phyloP scores from a whole-genome alignment of 2,113 vertebrate species.

The Urocolius indicus region DNA sequence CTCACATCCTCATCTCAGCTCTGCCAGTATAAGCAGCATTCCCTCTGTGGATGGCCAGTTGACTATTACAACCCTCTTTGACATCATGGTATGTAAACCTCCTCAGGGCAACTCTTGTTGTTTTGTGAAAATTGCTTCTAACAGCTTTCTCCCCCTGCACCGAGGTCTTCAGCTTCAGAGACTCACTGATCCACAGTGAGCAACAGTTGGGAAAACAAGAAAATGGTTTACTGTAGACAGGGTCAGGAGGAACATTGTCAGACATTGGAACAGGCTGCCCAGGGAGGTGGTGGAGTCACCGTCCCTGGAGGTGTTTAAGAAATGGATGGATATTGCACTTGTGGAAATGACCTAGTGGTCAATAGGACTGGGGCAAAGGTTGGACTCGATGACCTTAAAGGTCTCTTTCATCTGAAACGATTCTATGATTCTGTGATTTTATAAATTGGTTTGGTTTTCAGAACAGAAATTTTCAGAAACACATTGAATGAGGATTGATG shows the following conservation, averaged over 20 bases:
- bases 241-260: not conserved
- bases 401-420: no score
- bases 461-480: not conserved
- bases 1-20: slow-evolving; percentile 1
- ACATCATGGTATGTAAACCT: slow-evolving; percentile 36
- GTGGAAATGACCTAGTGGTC: no score
- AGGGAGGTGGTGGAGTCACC: no score
- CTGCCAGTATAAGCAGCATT: slow-evolving; percentile 27
- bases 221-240: not conserved
- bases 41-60: not conserved
- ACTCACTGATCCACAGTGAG: not conserved
- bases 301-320: no score
- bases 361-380: no score
- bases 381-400: no score
- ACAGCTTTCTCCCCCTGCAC: slow-evolving; percentile 13
- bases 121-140: slow-evolving; percentile 52
- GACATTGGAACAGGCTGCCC: no score
- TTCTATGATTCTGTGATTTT: no score
- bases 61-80: slow-evolving; percentile 19
- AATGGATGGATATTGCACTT: no score
- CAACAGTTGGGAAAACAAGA: not conserved
- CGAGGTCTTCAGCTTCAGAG: not conserved
- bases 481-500: not conserved
- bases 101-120: slow-evolving; percentile 48
- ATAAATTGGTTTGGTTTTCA: not conserved